Conservation (phyloP, 2,113 vertebrate species). For the Sminthopsis crassicaudata region DNA sequence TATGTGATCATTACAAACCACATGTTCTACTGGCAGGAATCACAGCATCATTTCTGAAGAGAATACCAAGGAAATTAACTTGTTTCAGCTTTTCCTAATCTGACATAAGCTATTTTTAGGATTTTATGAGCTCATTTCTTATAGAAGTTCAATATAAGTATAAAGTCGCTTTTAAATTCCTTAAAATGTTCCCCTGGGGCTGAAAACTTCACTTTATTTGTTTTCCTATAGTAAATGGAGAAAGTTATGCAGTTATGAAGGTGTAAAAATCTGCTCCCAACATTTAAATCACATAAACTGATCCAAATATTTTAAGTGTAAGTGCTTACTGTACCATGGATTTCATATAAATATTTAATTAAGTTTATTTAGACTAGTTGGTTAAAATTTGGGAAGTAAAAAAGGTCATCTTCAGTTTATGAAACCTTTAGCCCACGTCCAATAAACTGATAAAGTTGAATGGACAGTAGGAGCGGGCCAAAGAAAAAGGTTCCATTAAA, state of each 20-base stretch:
- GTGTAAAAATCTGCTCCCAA: conserved; percentile 75
- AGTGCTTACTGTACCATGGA: conserved; percentile 67
- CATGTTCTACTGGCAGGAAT: background rate
- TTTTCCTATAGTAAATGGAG: conserved; percentile 59
- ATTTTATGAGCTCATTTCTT: conserved; percentile 57
- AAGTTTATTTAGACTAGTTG: conserved; percentile 73
- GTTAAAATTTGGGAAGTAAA: conserved; percentile 76
- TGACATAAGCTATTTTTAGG: conserved; percentile 43
- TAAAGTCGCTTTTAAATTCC: conserved; percentile 68
- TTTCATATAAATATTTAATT: conserved; percentile 81
- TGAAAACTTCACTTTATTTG: conserved; percentile 62
- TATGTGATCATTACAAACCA: background rate
- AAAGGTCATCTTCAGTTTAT: conserved; percentile 72
- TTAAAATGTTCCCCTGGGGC: conserved; percentile 42
- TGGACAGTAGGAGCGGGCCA: conserved; percentile 39
- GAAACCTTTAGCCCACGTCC: conserved; percentile 67
- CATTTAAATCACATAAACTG: conserved; percentile 75
- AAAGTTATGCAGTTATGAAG: conserved; percentile 59
- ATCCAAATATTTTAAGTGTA: conserved; percentile 78
- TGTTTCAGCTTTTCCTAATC: conserved; percentile 47
- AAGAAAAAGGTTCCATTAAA: background rate
- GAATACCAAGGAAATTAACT: conserved; percentile 60
- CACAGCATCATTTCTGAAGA: conserved; percentile 18
- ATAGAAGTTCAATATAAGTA: conserved; percentile 52
- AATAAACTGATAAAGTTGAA: conserved; percentile 69